Evolutionary conservation across 2,797 vertebrate genomes (phyloP), one percentile per base, ranked within the genome.

Genomic region (Emydoidea blandingii): DNA sequence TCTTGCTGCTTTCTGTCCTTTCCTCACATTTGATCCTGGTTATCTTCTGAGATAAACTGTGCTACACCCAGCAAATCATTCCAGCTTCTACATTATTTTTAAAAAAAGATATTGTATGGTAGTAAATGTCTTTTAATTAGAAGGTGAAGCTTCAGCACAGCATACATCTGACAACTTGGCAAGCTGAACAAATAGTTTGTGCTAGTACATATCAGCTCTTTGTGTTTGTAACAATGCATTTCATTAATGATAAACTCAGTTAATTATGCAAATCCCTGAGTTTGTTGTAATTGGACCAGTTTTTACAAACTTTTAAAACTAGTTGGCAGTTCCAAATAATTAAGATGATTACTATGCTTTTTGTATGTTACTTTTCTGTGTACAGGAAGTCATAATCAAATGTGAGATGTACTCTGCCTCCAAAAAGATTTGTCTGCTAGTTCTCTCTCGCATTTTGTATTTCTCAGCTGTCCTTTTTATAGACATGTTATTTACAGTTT

Each of bases 181-280:
- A 95, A 94, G 95, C 91, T 96, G 93, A 91, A 92, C 88, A 91
- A 94, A 84, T 85, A 96, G 74, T 72, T 86, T 88, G 59, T 94
- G 94, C 90, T 96, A 90, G 86, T 87, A 59, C 84, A 97, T 97
- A 91, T 96, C 90, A 90, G 18, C 54, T 95, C 59, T 94, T 88
- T 94, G 91, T 92, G 94, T 97, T 95, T 95, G 88, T 91, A 89
- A 93, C 54, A 95, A 93, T 96, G 56, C 53, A 87, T 97, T 94
- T 90, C 88, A 91, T 97, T 97, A 97, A 72, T 96, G 96, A 96
- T 76, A 94, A 94, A 94, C 88, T 90, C 91, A 84, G 87, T 89
- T 96, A 94, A 94, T 97, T 98, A 96, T 97, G 84, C 93, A 97
- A 97, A 93, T 97, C 92, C 72, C 85, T 93, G 72, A 29, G 68